phyloP scores from a whole-genome alignment of 2,797 vertebrate genomes.

The Parambassis ranga region DNA sequence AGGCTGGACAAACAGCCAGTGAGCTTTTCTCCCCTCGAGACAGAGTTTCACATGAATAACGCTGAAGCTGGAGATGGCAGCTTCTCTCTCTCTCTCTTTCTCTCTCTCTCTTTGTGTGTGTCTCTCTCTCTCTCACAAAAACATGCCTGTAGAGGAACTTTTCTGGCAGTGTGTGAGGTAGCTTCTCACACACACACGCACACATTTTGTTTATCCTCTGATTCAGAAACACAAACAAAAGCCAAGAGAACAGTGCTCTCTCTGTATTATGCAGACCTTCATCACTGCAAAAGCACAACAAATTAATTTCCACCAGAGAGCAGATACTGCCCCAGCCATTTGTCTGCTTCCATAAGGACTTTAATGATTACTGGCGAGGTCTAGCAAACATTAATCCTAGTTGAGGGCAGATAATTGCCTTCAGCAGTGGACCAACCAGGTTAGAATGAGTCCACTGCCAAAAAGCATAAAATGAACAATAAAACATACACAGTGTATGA shows the following conservation, averaged over 20 bases:
- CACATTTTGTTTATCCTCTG: constrained; percentile 25
- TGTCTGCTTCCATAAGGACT: constrained; percentile 49
- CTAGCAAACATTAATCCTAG: constrained; percentile 58
- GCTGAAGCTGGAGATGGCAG: constrained; percentile 30
- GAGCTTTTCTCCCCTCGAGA: constrained; percentile 35
- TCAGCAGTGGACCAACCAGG: constrained; percentile 35
- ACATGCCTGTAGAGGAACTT: constrained; percentile 19
- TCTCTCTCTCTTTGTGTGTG: background rate
- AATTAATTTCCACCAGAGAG: constrained; percentile 46
- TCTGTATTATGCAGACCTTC: constrained; percentile 35
- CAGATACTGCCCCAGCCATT: constrained; percentile 46
- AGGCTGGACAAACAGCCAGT: constrained; percentile 53
- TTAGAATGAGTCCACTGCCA: constrained; percentile 30
- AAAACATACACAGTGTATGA: background rate
- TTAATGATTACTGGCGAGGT: constrained; percentile 48
- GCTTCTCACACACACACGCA: constrained; percentile 10
- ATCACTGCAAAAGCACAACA: constrained; percentile 39
- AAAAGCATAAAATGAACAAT: constrained; percentile 31
- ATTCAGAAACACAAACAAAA: constrained; percentile 44
- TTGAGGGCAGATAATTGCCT: constrained; percentile 58
- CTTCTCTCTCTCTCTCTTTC: background rate
- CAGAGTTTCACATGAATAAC: constrained; percentile 57
- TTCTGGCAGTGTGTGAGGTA: background rate
- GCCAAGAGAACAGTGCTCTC: background rate
- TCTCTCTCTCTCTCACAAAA: constrained; percentile 7